These are phyloP conservation scores for Bursaphelenchus mucronatus DNA, from an alignment of 1,140 invertebrate genomes.

Conservation along the genomic window DNA sequence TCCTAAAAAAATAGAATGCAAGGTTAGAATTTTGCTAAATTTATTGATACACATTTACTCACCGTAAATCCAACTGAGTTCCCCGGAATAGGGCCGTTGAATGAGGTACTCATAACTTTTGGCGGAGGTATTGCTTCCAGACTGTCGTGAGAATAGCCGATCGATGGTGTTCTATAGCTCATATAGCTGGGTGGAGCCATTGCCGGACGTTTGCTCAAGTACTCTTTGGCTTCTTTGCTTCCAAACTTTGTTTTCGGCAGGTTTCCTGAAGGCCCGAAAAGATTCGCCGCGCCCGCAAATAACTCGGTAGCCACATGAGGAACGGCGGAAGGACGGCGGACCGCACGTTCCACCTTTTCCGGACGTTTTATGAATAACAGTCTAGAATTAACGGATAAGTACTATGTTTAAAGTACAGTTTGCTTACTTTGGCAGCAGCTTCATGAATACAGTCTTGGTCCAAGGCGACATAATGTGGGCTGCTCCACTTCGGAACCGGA, in stretches of 20 bases:
- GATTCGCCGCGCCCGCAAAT: neutral
- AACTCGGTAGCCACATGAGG: slow-evolving; percentile 18
- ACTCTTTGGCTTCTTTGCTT: neutral
- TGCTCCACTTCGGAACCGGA: slow-evolving; percentile 79
- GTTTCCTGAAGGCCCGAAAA: neutral
- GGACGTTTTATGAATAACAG: slow-evolving; percentile 55
- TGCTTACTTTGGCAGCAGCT: slow-evolving; percentile 71
- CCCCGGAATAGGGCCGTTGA: slow-evolving; percentile 1
- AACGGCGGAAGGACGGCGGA: slow-evolving; percentile 12
- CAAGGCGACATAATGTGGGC: slow-evolving; percentile 85
- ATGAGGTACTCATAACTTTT: slow-evolving; percentile 13
- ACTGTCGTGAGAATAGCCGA: too few relatives aligned
- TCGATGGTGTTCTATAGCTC: neutral
- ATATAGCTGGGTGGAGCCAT: neutral
- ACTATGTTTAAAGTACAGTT: neutral
- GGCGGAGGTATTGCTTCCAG: neutral
- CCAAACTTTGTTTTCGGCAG: slow-evolving; percentile 17
- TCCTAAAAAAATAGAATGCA: slow-evolving; percentile 6
- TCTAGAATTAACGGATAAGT: slow-evolving; percentile 63
- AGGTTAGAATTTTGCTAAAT: slow-evolving; percentile 3
- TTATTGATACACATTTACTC: neutral
- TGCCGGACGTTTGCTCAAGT: neutral
- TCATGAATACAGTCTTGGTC: slow-evolving; percentile 85
- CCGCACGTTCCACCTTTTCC: slow-evolving; percentile 27
- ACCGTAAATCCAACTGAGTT: slow-evolving; percentile 20